phyloP scores from a whole-genome alignment of 2,888 invertebrate species.

The Furcula furcula region DNA sequence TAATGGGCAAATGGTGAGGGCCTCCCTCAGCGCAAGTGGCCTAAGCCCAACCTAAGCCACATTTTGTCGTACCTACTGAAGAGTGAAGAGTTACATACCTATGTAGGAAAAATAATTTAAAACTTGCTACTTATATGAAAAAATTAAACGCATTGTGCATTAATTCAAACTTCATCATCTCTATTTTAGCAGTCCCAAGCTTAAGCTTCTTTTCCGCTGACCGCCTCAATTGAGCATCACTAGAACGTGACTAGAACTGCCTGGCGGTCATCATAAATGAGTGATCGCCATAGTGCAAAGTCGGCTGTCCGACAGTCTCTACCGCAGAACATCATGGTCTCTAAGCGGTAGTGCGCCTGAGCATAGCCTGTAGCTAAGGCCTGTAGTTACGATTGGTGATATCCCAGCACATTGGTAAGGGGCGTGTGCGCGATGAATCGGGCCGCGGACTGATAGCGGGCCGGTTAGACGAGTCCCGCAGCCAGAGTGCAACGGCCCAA shows the following conservation, averaged over 20 bases:
- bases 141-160: no score
- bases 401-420: constrained; percentile 60
- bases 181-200: no score
- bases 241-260: not conserved
- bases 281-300: constrained; percentile 3
- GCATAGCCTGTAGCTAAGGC: constrained; percentile 61
- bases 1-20: no score
- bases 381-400: constrained; percentile 69
- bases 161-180: no score
- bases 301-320: no score
- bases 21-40: no score
- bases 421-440: constrained; percentile 73
- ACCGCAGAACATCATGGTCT: not conserved
- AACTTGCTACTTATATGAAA: no score
- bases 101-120: no score
- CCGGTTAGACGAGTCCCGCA: constrained; percentile 78
- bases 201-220: no score
- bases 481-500: constrained; percentile 78
- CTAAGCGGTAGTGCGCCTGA: constrained; percentile 36
- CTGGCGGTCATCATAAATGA: constrained; percentile 4
- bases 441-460: constrained; percentile 73
- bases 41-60: no score
- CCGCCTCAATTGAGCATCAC: not conserved
- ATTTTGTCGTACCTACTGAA: no score
- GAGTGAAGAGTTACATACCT: no score